Evolutionary conservation across 2,797 vertebrate genomes (phyloP), one percentile per base, ranked within the genome.

Genomic region (Spinibarbus caldwelli): DNA sequence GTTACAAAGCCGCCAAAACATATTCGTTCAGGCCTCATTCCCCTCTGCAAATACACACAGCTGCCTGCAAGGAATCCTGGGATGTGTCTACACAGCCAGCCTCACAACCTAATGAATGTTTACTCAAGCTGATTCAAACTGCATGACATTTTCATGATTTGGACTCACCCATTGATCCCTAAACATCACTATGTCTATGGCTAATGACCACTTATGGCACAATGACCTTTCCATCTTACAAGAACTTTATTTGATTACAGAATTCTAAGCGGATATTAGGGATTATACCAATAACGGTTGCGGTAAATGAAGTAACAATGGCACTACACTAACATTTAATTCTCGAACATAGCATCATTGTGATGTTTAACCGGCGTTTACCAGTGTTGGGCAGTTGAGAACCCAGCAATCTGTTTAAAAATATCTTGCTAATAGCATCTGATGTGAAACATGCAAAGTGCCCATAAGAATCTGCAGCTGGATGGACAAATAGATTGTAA

Each of bases 11-110:
- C 72, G 89, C 90, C 88, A 91, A 94, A 93, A 94, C 92, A 93
- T 94, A 92, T 92, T 92, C 87, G 85, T 86, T 75, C 77, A 84
- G 83, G 80, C 80, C 92, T 93, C 95, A 95, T 96, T 97, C 95
- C 92, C 93, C 93, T 92, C 89, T 93, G 95, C 94, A 96, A 97
- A 95, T 95, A 95, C 94, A 95, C 94, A 94, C 96, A 96, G 95
- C 96, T 96, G 96, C 95, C 93, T 92, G 91, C 87, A 90, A 83
- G 87, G 91, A 93, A 92, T 93, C 92, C 89, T 89, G 92, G 92
- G 93, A 94, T 89, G 92, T 93, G 94, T 95, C 94, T 93, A 95
- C 94, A 96, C 93, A 93, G 93, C 93, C 91, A 91, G 94, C 92
- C 93, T 93, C 85, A 73, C 87, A 52, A 83, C 93, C 94, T 95